Percentiles rank a stretch among this genome's conserved stretches.
These are phyloP conservation scores for Altica lythri DNA, from an alignment of 2,888 invertebrate genomes.

Conservation along the genomic window DNA sequence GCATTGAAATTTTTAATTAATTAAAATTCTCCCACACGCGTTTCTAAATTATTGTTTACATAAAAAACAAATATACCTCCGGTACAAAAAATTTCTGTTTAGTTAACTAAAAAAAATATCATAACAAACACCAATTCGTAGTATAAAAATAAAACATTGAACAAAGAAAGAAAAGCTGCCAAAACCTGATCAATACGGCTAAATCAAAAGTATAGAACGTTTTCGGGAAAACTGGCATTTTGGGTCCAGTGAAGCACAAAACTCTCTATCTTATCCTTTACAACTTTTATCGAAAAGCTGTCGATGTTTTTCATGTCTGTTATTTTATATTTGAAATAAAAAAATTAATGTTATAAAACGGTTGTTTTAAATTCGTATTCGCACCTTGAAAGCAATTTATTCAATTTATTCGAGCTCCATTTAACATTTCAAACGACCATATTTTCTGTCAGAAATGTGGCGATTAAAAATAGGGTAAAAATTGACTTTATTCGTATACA, in stretches of 20 bases:
- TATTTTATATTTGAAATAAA: constrained; percentile 1
- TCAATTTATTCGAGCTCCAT: background rate
- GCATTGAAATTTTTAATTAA: no score
- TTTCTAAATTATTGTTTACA: no score
- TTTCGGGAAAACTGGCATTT: constrained; percentile 11
- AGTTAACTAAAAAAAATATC: no score
- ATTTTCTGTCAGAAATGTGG: no score
- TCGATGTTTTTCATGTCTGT: background rate
- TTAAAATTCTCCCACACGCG: no score
- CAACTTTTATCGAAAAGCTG: constrained; percentile 1
- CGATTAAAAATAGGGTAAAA: no score
- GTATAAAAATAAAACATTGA: constrained; percentile 14
- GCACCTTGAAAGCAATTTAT: background rate
- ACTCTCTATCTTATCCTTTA: constrained; percentile 5
- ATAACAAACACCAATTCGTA: background rate
- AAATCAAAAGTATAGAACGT: constrained; percentile 19
- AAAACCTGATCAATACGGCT: constrained; percentile 14
- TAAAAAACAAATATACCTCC: no score
- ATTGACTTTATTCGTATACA: no score
- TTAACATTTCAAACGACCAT: background rate
- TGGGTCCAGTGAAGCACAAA: constrained; percentile 8
- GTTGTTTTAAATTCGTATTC: background rate
- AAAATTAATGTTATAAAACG: background rate
- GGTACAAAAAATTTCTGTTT: no score
- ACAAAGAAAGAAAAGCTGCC: constrained; percentile 1